Evolutionary conservation across 2,113 vertebrate species (phyloP).

Genomic region (Stercorarius parasiticus): DNA sequence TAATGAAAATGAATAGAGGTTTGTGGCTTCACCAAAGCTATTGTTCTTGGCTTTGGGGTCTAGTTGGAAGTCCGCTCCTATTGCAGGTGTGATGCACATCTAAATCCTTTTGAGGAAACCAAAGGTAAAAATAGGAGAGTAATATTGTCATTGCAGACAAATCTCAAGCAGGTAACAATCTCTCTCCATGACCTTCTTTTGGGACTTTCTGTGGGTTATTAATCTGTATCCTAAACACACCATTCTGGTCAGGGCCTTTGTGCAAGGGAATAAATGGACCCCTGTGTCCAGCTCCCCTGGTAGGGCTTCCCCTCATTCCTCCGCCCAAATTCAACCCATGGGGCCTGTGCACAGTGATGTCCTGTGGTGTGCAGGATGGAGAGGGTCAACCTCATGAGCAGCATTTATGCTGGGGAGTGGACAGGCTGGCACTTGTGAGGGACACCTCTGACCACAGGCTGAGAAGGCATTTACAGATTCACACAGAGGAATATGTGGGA

Average conservation of each 20-base stretch:
- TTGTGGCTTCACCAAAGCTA: not conserved
- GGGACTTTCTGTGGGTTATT: not conserved
- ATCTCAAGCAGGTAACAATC: not conserved
- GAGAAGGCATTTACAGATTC: not conserved
- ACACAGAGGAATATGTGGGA: not conserved
- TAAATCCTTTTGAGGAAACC: not conserved
- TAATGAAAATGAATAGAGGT: not conserved
- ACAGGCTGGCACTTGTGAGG: not conserved
- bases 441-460: not conserved
- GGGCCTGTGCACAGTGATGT: not conserved
- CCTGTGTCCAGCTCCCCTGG: not conserved
- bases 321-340: too few species aligned
- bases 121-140: conserved; percentile 8
- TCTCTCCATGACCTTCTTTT: not conserved
- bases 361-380: not conserved
- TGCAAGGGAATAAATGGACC: not conserved
- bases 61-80: not conserved
- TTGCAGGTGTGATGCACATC: not conserved
- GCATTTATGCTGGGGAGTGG: not conserved
- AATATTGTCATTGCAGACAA: not conserved
- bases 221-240: not conserved
- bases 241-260: not conserved
- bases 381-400: not conserved
- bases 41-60: not conserved
- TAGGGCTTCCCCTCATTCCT: not conserved